Evolutionary conservation across 2,888 invertebrate species (phyloP).

Genomic region (Harpagoxenus sublaevis): DNA sequence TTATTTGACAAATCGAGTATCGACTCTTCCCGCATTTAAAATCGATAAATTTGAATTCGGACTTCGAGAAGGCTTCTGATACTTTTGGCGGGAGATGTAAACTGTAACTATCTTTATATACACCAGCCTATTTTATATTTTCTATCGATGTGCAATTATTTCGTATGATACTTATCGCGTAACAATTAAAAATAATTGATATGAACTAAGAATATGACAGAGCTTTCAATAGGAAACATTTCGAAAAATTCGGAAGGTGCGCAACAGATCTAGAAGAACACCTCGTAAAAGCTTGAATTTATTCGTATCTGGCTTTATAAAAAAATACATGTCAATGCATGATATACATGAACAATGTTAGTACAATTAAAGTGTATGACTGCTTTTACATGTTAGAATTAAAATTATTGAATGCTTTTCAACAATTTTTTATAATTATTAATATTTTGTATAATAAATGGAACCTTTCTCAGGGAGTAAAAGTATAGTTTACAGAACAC

Average conservation of each 20-base stretch:
- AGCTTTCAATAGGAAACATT: background rate
- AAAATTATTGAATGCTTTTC: constrained; percentile 43
- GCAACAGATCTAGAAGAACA: constrained; percentile 23
- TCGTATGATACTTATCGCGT: background rate
- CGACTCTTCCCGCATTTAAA: constrained; percentile 52
- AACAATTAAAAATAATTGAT: background rate
- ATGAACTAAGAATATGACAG: background rate
- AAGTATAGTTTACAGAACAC: constrained; percentile 34
- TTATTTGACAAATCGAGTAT: constrained; percentile 57
- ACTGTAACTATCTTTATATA: background rate
- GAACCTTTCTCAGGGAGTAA: constrained; percentile 12
- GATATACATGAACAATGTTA: constrained; percentile 75
- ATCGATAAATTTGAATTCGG: constrained; percentile 21
- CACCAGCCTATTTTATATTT: background rate
- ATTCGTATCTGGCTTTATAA: constrained; percentile 83
- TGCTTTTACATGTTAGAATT: constrained; percentile 47
- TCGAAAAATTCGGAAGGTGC: background rate
- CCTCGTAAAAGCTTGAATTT: constrained; percentile 82
- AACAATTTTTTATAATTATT: constrained; percentile 59
- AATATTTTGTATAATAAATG: constrained; percentile 36
- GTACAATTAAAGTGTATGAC: constrained; percentile 69
- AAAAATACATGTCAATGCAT: constrained; percentile 85
- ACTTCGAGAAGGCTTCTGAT: background rate
- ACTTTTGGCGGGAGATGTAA: background rate
- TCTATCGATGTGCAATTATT: background rate